A percentile compares a stretch with the other conserved stretches of the same genome.
Conservation (phyloP, 1,140 invertebrate genomes). For the Macrotrachela quadricornifera region DNA sequence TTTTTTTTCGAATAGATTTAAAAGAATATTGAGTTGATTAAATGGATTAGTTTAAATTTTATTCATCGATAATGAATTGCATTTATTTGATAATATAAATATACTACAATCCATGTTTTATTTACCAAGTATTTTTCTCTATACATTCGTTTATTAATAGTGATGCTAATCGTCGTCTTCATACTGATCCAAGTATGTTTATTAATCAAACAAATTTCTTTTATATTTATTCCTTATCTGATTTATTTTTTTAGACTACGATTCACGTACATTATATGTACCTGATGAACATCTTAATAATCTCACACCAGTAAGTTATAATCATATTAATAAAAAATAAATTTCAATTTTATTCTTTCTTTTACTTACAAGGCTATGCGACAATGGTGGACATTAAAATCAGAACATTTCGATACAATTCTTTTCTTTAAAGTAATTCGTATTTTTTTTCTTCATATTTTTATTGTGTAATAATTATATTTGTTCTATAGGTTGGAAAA, state of each 20-base stretch:
- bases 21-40: no score
- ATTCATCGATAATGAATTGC: no score
- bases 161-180: neutral
- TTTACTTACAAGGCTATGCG: neutral
- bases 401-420: slow-evolving; percentile 64
- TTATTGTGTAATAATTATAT: no score
- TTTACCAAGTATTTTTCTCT: no score
- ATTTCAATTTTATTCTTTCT: neutral
- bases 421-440: slow-evolving; percentile 65
- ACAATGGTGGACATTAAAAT: slow-evolving; percentile 74
- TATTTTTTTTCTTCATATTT: neutral
- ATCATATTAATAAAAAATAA: neutral
- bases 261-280: neutral
- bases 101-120: no score
- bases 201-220: no score
- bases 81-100: no score
- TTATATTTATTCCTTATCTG: no score
- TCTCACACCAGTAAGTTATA: neutral
- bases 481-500: slow-evolving; percentile 51
- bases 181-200: neutral
- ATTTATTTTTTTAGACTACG: neutral
- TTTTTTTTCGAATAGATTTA: no score
- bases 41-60: no score
- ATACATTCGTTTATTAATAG: no score
- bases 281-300: slow-evolving; percentile 1